phyloP scores from a whole-genome alignment of 2,888 invertebrate genomes.

The Dryocosmus kuriphilus region DNA sequence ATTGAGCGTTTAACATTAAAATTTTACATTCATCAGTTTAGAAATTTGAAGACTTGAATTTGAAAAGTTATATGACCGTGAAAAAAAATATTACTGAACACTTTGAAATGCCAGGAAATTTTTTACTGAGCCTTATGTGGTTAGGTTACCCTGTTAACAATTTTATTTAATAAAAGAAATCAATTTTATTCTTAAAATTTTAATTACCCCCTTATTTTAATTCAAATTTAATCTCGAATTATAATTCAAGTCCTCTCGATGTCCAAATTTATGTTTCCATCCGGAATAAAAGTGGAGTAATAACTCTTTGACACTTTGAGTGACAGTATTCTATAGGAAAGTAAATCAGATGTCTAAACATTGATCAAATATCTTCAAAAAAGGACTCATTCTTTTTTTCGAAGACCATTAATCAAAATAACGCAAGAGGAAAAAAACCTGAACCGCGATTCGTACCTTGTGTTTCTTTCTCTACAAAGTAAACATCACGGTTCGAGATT shows the following conservation, averaged over 20 bases:
- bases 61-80: too few species aligned
- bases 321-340: background rate
- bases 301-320: background rate
- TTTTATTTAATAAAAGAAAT: too few species aligned
- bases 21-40: too few species aligned
- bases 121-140: too few species aligned
- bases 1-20: too few species aligned
- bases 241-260: background rate
- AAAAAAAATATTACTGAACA: too few species aligned
- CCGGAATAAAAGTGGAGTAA: background rate
- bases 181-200: too few species aligned
- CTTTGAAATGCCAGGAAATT: too few species aligned
- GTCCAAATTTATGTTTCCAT: background rate
- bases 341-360: conserved; percentile 1
- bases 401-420: conserved; percentile 2
- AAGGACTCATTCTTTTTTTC: background rate
- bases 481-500: conserved; percentile 25
- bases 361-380: background rate
- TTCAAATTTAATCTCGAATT: too few species aligned
- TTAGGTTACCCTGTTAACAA: too few species aligned
- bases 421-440: background rate
- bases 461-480: conserved; percentile 13
- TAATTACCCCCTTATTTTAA: too few species aligned
- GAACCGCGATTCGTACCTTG: background rate
- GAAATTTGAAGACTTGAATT: too few species aligned